Evolutionary conservation across 2,888 invertebrate species (phyloP), one percentile per base, ranked within the genome.

Genomic region (Calliphora vomitoria): DNA sequence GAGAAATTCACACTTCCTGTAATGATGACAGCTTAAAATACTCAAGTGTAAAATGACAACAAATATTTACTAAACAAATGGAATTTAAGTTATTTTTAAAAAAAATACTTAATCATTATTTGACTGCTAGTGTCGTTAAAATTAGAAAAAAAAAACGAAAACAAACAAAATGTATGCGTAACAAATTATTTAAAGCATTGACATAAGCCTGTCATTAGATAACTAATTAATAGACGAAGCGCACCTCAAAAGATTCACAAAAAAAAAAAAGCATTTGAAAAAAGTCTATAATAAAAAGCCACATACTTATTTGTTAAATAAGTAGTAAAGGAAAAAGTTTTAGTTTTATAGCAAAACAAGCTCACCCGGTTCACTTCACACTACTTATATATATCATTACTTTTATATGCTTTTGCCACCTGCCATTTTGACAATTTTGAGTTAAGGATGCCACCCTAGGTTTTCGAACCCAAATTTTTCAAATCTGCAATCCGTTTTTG

Each of bases 1-100:
- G 53, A 53, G 6, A 50, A 20, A 20, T 20, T 11, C 58, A 64
- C 8, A 53, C 53, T 76, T 76, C 75, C 75, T 50, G 62, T 11
- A 35, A 6, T 50, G 1, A 50, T 50, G 50, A 6, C 6, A 50
- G 15, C 6, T 6, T 44, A 10, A 10, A 44, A 44, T 8, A 18
- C n/a, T n/a, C 35, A 6, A 35, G 4, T 4, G 6, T 6, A 35
- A n/a, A 35, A 35, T 4, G 6, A 5, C 35, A 35, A 35, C 35
- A 35, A 35, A 6, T 35, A 6, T 35, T 35, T 35, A 35, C 35
- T 6, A 35, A 35, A 4, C 35, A 35, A 35, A 35, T 35, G 3
- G 6, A 35, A 35, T 35, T 35, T 35, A 3, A 35, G 35, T 35
- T 35, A 35, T 35, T 35, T 25, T 25, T 25, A 3, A 35, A 35